Evolutionary conservation across 2,113 vertebrate genomes (phyloP).

Genomic region (Aix galericulata): DNA sequence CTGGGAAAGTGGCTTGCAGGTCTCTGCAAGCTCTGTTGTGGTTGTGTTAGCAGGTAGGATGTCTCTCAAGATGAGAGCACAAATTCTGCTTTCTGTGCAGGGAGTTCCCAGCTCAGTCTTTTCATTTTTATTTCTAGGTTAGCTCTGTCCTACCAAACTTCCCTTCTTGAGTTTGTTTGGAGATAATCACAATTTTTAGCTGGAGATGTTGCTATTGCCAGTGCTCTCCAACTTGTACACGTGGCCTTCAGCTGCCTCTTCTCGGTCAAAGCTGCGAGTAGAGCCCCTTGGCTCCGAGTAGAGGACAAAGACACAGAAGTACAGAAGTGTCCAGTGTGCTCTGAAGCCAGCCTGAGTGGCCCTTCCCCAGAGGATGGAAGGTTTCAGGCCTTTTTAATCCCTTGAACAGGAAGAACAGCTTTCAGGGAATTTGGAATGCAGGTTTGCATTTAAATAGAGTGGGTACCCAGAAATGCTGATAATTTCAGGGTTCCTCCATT

Average conservation of each 20-base stretch:
- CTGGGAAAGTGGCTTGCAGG: not conserved
- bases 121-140: not conserved
- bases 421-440: not conserved
- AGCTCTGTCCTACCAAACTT: not conserved
- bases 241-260: not conserved
- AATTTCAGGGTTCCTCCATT: not conserved
- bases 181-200: not conserved
- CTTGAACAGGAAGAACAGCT: not conserved
- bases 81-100: not conserved
- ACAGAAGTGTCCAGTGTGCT: not conserved
- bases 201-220: not conserved
- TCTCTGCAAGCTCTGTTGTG: not conserved
- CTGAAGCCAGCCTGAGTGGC: not conserved
- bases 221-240: accelerated
- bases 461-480: not conserved
- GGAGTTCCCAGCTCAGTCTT: not conserved
- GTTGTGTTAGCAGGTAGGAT: not conserved
- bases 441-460: not conserved
- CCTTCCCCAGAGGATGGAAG: not conserved
- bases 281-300: not conserved
- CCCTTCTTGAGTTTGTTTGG: not conserved
- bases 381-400: accelerated
- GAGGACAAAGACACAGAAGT: not conserved
- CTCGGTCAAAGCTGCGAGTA: not conserved
- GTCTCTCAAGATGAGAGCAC: not conserved